phyloP scores from a whole-genome alignment of 1,140 invertebrate species.

The Himalopsyche phryganea region DNA sequence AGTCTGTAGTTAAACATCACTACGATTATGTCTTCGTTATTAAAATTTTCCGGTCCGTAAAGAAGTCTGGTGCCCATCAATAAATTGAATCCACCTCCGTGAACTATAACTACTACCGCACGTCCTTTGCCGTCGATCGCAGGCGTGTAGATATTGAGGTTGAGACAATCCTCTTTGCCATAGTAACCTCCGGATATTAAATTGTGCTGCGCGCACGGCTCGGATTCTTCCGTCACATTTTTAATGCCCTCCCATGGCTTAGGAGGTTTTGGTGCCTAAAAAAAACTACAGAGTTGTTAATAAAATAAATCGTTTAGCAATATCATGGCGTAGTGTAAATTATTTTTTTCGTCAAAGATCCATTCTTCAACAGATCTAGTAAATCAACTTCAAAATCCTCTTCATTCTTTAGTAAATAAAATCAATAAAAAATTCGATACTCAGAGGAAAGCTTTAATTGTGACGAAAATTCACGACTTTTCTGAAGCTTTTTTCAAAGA shows the following conservation, averaged over 20 bases:
- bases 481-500: too few species aligned
- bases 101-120: slow-evolving; percentile 67
- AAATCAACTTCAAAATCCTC: too few species aligned
- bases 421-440: too few species aligned
- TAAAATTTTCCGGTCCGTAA: slow-evolving; percentile 52
- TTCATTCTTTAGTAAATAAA: too few species aligned
- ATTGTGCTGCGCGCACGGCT: slow-evolving; percentile 31
- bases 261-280: slow-evolving; percentile 46
- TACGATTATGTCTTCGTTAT: slow-evolving; percentile 51
- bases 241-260: slow-evolving; percentile 45
- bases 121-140: not conserved
- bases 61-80: slow-evolving; percentile 46
- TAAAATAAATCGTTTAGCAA: too few species aligned
- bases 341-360: too few species aligned
- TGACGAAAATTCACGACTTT: too few species aligned
- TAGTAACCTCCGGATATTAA: slow-evolving; percentile 17
- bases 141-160: slow-evolving; percentile 41
- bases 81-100: slow-evolving; percentile 62
- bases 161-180: slow-evolving; percentile 39
- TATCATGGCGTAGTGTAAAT: too few species aligned
- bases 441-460: too few species aligned
- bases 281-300: too few species aligned
- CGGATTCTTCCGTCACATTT: slow-evolving; percentile 42
- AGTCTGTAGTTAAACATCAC: slow-evolving; percentile 49
- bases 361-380: too few species aligned